phyloP scores from a whole-genome alignment of 2,797 vertebrate genomes.

The Sebastes diaconus region DNA sequence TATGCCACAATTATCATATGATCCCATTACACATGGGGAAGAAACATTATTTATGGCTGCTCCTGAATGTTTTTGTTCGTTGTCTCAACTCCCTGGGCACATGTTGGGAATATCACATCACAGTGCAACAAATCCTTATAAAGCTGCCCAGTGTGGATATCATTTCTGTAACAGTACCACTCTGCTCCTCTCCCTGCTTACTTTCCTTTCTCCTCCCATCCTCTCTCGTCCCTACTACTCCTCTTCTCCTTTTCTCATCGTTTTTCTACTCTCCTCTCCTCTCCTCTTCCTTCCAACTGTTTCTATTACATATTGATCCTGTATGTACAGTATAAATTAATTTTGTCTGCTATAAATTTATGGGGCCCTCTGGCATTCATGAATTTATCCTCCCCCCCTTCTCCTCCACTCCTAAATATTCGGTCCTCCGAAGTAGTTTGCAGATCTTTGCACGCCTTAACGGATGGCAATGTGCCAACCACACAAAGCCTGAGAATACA shows the following conservation, averaged over 20 bases:
- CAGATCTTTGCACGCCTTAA: slow-evolving; percentile 45
- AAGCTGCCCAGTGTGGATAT: background rate
- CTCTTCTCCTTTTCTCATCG: background rate
- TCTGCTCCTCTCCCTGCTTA: background rate
- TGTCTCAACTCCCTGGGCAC: background rate
- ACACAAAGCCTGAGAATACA: slow-evolving; percentile 51
- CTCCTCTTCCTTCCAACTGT: background rate
- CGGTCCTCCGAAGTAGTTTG: slow-evolving; percentile 43
- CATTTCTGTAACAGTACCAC: slow-evolving; percentile 7
- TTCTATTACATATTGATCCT: slow-evolving; percentile 63
- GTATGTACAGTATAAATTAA: slow-evolving; percentile 58
- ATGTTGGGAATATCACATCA: background rate
- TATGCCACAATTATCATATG: slow-evolving; percentile 1
- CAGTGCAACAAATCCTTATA: background rate
- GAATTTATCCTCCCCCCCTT: slow-evolving; percentile 32
- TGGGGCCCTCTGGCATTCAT: slow-evolving; percentile 60
- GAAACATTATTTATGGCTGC: background rate
- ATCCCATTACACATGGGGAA: background rate
- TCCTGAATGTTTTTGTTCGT: background rate
- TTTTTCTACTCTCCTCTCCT: background rate
- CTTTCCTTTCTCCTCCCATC: background rate
- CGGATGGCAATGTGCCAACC: slow-evolving; percentile 59
- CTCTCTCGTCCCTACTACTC: background rate
- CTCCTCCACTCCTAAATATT: slow-evolving; percentile 53
- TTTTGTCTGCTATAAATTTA: slow-evolving; percentile 66